A percentile compares a stretch with the other conserved stretches of the same genome.
phyloP scores from a whole-genome alignment of 2,888 invertebrate genomes.

The Pheosia tremula region DNA sequence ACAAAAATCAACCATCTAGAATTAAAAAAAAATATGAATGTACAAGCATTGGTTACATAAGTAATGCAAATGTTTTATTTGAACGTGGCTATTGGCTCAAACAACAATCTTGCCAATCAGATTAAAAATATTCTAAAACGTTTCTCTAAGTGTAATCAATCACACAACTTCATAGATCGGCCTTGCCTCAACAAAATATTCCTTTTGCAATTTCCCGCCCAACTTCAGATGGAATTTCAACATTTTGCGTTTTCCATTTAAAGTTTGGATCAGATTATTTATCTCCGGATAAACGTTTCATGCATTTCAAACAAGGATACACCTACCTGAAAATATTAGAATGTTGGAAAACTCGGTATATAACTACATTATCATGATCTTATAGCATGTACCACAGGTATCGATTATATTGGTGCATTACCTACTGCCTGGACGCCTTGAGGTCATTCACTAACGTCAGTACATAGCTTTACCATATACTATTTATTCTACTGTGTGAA shows the following conservation, averaged over 20 bases:
- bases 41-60: too few species aligned
- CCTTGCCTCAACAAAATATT: slow-evolving; percentile 19
- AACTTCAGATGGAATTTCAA: slow-evolving; percentile 16
- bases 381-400: too few species aligned
- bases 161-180: slow-evolving; percentile 28
- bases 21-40: neutral
- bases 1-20: too few species aligned
- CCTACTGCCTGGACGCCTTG: too few species aligned
- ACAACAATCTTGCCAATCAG: slow-evolving; percentile 2
- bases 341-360: too few species aligned
- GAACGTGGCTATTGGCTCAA: neutral
- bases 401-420: too few species aligned
- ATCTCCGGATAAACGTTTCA: slow-evolving; percentile 20
- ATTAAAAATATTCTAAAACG: neutral
- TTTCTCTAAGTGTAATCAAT: slow-evolving; percentile 28
- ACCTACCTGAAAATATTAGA: too few species aligned
- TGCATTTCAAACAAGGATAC: neutral
- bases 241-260: slow-evolving; percentile 37
- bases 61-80: neutral
- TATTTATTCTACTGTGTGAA: too few species aligned
- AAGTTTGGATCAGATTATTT: slow-evolving; percentile 38
- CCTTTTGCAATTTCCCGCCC: slow-evolving; percentile 15
- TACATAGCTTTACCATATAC: too few species aligned
- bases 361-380: too few species aligned
- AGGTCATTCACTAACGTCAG: too few species aligned